A percentile compares a stretch with the other conserved stretches of the same genome.
These are phyloP conservation scores for Urocyon cinereoargenteus DNA, from an alignment of 2,797 vertebrate genomes.

Conservation along the genomic window DNA sequence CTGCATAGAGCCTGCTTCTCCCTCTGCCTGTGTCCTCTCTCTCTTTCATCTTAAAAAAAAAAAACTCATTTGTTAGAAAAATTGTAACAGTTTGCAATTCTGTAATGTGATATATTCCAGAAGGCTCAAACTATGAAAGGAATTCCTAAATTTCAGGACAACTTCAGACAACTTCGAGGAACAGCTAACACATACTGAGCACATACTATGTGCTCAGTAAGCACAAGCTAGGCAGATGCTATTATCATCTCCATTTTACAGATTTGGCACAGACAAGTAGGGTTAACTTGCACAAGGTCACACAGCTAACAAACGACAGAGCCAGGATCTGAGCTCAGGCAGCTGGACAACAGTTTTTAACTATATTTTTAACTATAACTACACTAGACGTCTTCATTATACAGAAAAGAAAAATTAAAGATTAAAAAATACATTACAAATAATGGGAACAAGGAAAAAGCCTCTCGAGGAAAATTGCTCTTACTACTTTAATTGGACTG, in stretches of 20 bases:
- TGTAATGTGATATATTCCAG: slow-evolving; percentile 1
- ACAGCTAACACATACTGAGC: not conserved
- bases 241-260: not conserved
- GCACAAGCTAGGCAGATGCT: not conserved
- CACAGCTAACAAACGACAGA: not conserved
- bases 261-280: not conserved
- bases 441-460: slow-evolving; percentile 38
- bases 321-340: not conserved
- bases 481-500: slow-evolving; percentile 39
- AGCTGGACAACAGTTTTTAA: not conserved
- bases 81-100: not conserved
- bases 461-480: slow-evolving; percentile 48
- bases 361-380: not conserved
- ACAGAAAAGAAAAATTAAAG: not conserved
- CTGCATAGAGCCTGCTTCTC: too few species aligned
- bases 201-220: not conserved
- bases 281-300: not conserved
- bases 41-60: too few species aligned
- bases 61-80: slow-evolving; percentile 42
- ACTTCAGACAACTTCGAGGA: not conserved
- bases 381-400: not conserved
- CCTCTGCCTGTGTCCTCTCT: too few species aligned
- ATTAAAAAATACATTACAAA: slow-evolving; percentile 55
- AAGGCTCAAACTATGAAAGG: slow-evolving; percentile 20
- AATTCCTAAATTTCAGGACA: not conserved